Conservation (phyloP, 2,888 invertebrate species). For the Catocala fraxini region DNA sequence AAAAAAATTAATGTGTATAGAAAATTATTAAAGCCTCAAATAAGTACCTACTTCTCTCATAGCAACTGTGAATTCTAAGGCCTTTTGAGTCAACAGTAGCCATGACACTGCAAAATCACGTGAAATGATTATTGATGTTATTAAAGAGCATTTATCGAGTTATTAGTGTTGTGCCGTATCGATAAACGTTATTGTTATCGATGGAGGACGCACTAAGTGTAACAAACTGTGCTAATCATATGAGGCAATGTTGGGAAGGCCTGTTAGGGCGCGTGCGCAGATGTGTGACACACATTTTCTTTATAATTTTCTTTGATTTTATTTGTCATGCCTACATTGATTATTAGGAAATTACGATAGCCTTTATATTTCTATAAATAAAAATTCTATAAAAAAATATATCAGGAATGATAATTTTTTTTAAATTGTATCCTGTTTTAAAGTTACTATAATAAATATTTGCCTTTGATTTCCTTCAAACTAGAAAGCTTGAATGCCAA, state of each 20-base stretch:
- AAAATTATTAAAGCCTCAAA: too few relatives aligned
- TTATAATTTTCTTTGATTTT: not conserved
- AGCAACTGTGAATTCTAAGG: not conserved
- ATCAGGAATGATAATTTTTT: too few relatives aligned
- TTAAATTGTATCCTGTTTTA: too few relatives aligned
- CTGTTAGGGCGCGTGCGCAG: conserved; percentile 25
- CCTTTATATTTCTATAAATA: too few relatives aligned
- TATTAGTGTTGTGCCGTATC: conserved; percentile 64
- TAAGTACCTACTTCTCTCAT: not conserved
- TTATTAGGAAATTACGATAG: too few relatives aligned
- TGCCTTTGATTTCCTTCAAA: too few relatives aligned
- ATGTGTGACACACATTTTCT: not conserved
- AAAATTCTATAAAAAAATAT: too few relatives aligned
- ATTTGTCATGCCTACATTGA: not conserved
- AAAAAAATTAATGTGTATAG: too few relatives aligned
- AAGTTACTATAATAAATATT: too few relatives aligned
- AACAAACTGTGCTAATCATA: conserved; percentile 54
- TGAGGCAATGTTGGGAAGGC: conserved; percentile 54
- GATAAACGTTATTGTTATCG: conserved; percentile 64
- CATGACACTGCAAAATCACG: conserved; percentile 42
- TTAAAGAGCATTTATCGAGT: conserved; percentile 60
- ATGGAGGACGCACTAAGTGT: conserved; percentile 60
- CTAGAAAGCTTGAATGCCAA: too few relatives aligned
- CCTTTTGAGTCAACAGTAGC: too few relatives aligned
- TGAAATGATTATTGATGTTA: conserved; percentile 48